phyloP scores from a whole-genome alignment of 53 echinoderm and acorn worm genomes.

The Paelopatides confundens region DNA sequence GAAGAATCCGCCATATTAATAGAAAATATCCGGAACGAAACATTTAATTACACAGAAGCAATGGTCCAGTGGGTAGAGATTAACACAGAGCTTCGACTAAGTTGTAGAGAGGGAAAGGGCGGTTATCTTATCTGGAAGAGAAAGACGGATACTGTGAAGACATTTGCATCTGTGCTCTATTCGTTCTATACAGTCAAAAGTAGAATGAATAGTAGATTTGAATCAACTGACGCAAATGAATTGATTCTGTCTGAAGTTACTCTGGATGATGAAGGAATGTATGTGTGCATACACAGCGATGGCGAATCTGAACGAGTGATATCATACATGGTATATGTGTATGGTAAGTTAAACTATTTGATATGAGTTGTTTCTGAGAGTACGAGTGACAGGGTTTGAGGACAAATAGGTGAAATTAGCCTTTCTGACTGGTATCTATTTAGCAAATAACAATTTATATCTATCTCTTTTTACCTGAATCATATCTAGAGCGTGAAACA shows the following conservation, averaged over 20 bases:
- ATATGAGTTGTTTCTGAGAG: too few relatives aligned
- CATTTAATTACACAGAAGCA: neutral
- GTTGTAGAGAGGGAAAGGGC: neutral
- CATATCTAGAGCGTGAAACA: too few relatives aligned
- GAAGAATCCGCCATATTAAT: neutral
- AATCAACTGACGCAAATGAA: neutral
- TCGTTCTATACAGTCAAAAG: neutral
- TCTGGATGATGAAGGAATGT: neutral
- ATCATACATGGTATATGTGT: neutral
- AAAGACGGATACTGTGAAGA: neutral
- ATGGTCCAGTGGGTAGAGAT: neutral
- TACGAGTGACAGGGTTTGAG: too few relatives aligned
- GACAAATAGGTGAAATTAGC: too few relatives aligned
- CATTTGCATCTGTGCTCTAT: neutral
- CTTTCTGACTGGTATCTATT: too few relatives aligned
- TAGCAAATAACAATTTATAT: too few relatives aligned
- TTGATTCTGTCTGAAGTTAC: neutral
- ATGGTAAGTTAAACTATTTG: conserved; percentile 16
- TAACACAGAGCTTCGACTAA: neutral
- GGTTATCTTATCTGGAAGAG: neutral
- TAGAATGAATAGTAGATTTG: neutral
- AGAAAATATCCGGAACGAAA: neutral
- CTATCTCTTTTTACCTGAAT: too few relatives aligned
- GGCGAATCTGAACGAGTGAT: neutral
- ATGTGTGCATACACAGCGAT: neutral